Percentiles rank a stretch among this genome's conserved stretches.
These are phyloP conservation scores for Aphidius ervi DNA, from an alignment of 1,140 invertebrate species.

Conservation along the genomic window DNA sequence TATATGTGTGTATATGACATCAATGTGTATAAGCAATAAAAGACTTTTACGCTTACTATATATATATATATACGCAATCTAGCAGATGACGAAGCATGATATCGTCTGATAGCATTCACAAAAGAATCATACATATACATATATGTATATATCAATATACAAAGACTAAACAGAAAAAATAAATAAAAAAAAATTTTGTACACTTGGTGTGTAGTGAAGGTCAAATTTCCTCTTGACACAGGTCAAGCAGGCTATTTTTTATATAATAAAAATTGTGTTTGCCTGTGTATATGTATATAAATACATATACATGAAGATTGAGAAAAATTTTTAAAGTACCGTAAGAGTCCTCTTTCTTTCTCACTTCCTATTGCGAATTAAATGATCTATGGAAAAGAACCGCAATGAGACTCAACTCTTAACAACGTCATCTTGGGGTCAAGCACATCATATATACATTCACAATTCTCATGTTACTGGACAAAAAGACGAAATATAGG, in stretches of 20 bases:
- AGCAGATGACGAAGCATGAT: constrained; percentile 14
- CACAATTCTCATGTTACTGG: no score
- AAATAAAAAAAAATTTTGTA: not conserved
- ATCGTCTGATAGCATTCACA: not conserved
- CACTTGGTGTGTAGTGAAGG: constrained; percentile 6
- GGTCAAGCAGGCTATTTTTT: constrained; percentile 19
- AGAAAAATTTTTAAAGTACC: constrained; percentile 17
- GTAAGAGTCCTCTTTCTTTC: constrained; percentile 10
- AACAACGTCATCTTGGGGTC: no score
- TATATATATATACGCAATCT: not conserved
- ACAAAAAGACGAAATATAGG: no score
- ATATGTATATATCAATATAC: constrained; percentile 1
- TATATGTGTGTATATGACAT: not conserved
- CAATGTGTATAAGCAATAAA: not conserved
- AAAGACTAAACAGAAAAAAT: constrained; percentile 2
- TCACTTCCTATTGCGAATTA: constrained; percentile 13
- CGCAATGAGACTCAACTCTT: not conserved
- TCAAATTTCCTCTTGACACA: constrained; percentile 22
- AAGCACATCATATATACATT: no score
- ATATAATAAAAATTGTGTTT: no score
- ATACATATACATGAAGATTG: not conserved
- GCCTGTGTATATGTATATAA: no score
- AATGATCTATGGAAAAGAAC: not conserved
- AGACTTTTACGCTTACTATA: not conserved
- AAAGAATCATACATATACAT: constrained; percentile 5